These are phyloP conservation scores for Eucidaris tribuloides DNA, from an alignment of 35 echinoderm and acorn worm species.

Conservation along the genomic window DNA sequence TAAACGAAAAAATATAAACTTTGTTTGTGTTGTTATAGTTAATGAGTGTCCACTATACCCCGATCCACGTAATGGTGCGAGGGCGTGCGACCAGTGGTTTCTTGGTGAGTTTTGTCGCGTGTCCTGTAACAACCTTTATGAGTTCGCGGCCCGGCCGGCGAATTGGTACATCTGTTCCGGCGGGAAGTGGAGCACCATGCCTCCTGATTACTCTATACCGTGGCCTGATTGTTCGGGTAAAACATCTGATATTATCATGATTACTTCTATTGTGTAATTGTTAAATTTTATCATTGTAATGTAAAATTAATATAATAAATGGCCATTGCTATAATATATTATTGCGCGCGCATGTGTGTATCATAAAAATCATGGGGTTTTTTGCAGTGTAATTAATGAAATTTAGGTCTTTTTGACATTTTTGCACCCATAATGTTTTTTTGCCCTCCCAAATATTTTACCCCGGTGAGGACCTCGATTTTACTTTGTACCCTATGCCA, in stretches of 20 bases:
- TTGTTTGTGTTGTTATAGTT: not conserved
- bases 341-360: not conserved
- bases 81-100: conserved; percentile 45
- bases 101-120: conserved; percentile 46
- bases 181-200: not conserved
- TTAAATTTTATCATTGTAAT: not conserved
- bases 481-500: too few species aligned
- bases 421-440: not conserved
- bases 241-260: too few species aligned
- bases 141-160: conserved; percentile 16
- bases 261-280: not conserved
- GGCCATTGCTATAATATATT: not conserved
- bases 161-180: conserved; percentile 22
- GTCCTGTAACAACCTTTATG: conserved; percentile 34
- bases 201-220: not conserved
- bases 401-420: too few species aligned
- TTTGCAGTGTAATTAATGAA: too few species aligned
- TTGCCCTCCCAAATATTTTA: too few species aligned
- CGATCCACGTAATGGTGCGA: conserved; percentile 33
- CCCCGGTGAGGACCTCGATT: too few species aligned
- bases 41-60: conserved; percentile 13
- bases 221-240: conserved; percentile 61
- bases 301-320: not conserved
- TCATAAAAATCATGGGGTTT: not conserved
- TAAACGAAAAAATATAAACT: not conserved